Evolutionary conservation across 2,888 invertebrate genomes (phyloP).

Genomic region (Mylabris sibirica): DNA sequence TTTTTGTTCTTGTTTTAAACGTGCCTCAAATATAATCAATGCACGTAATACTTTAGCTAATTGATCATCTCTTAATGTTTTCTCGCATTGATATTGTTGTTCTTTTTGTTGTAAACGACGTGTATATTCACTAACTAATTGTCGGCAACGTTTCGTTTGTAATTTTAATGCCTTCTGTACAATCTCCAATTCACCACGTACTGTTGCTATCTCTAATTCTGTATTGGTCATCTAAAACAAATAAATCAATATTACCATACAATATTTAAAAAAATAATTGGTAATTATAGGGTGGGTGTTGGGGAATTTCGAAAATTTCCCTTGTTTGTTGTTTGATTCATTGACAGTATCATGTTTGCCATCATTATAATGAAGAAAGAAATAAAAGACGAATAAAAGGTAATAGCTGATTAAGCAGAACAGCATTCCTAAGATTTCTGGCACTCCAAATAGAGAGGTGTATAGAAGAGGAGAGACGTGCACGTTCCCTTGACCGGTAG

Average conservation of each 20-base stretch:
- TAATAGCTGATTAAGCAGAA: conserved; percentile 52
- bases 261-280: too few relatives aligned
- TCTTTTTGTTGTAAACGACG: conserved; percentile 69
- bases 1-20: conserved; percentile 76
- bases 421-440: conserved; percentile 50
- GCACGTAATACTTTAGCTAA: conserved; percentile 75
- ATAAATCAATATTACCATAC: conserved; percentile 30
- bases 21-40: conserved; percentile 74
- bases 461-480: conserved; percentile 23
- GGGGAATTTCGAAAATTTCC: too few relatives aligned
- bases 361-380: neutral
- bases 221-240: conserved; percentile 71
- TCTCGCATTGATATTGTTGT: conserved; percentile 68
- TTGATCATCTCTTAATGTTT: conserved; percentile 73
- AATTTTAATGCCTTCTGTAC: conserved; percentile 72
- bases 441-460: conserved; percentile 26
- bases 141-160: conserved; percentile 72
- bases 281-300: too few relatives aligned
- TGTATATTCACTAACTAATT: conserved; percentile 72
- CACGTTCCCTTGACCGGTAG: conserved; percentile 30
- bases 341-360: too few relatives aligned
- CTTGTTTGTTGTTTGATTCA: too few relatives aligned
- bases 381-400: conserved; percentile 42
- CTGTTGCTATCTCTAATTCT: conserved; percentile 68
- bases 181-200: conserved; percentile 71